phyloP scores from a whole-genome alignment of 1,140 invertebrate genomes.

The Calephelis virginiensis region DNA sequence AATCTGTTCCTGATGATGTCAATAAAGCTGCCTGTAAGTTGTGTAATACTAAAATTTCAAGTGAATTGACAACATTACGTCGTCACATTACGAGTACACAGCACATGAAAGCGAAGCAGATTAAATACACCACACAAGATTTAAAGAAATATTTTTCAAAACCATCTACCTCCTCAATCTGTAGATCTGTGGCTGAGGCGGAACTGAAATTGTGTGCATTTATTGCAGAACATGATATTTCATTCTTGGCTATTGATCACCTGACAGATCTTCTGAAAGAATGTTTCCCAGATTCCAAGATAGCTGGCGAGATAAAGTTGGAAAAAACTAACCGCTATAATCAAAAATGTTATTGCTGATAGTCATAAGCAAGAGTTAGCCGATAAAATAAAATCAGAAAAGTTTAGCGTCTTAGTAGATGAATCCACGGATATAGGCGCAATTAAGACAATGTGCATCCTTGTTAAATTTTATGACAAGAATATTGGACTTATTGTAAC shows the following conservation, averaged over 20 bases:
- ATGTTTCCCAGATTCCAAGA: background rate
- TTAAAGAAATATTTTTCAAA: constrained; percentile 18
- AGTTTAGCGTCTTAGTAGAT: background rate
- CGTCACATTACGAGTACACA: background rate
- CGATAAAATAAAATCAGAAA: background rate
- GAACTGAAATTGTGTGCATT: background rate
- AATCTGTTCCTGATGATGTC: constrained; percentile 12
- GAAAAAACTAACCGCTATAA: background rate
- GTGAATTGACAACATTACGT: constrained; percentile 19
- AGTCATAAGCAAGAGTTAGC: background rate
- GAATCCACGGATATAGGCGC: background rate
- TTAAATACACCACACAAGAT: too few relatives aligned
- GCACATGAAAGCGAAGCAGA: too few relatives aligned
- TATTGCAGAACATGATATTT: constrained; percentile 11
- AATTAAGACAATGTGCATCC: background rate
- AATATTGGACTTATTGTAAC: background rate
- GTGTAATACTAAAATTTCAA: constrained; percentile 17
- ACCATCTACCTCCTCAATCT: constrained; percentile 15
- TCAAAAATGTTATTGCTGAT: background rate
- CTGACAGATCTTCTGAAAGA: background rate
- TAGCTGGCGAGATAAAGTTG: background rate
- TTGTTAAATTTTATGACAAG: background rate
- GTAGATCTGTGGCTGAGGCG: constrained; percentile 22
- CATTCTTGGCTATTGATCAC: background rate
- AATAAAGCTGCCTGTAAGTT: constrained; percentile 16